These are phyloP conservation scores for Melipona bicolor DNA, from an alignment of 2,888 invertebrate species.

Conservation along the genomic window DNA sequence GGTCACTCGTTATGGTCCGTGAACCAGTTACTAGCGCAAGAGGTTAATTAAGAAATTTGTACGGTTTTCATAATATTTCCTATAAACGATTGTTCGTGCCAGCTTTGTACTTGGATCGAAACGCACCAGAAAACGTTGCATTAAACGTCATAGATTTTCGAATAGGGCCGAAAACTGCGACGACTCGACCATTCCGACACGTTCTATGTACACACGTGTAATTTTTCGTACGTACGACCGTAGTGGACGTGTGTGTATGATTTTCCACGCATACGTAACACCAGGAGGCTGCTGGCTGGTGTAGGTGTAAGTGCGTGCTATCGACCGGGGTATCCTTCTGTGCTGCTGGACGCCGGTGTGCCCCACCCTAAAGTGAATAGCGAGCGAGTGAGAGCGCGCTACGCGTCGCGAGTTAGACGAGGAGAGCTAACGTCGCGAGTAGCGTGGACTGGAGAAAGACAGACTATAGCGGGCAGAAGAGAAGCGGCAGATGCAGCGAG, in stretches of 20 bases:
- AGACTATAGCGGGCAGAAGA: too few species aligned
- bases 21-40: too few species aligned
- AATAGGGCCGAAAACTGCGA: conserved; percentile 30
- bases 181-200: conserved; percentile 15
- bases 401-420: background rate
- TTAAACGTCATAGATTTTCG: conserved; percentile 11
- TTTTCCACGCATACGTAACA: conserved; percentile 51
- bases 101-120: background rate
- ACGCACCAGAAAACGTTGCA: background rate
- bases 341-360: conserved; percentile 70
- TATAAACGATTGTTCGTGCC: background rate
- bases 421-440: background rate
- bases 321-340: conserved; percentile 80
- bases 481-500: background rate
- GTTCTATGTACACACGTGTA: background rate
- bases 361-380: conserved; percentile 74
- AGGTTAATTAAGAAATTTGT: background rate
- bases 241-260: conserved; percentile 20
- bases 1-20: too few species aligned
- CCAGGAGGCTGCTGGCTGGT: conserved; percentile 21
- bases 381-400: conserved; percentile 33
- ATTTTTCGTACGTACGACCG: background rate
- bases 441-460: background rate
- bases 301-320: conserved; percentile 77
- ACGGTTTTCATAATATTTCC: background rate